Evolutionary conservation across 2,888 invertebrate genomes (phyloP).

Genomic region (Hypomecis atomaria): DNA sequence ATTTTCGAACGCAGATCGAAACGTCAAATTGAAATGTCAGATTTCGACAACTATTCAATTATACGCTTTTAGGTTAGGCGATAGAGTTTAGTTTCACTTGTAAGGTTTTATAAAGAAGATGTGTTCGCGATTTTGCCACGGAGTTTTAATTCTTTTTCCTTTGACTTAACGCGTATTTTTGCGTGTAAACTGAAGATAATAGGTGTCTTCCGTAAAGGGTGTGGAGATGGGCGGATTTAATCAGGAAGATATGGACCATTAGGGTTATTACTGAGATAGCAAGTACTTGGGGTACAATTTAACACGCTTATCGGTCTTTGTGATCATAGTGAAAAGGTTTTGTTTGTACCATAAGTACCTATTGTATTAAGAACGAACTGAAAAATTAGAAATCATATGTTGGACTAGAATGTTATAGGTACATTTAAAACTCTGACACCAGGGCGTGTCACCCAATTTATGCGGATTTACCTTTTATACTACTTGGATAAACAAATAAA

Average conservation of each 20-base stretch:
- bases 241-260: conserved; percentile 36
- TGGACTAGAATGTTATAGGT: too few relatives aligned
- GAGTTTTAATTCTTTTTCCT: not conserved
- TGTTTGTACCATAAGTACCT: not conserved
- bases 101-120: not conserved
- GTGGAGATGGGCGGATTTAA: conserved; percentile 37
- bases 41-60: not conserved
- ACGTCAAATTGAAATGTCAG: conserved; percentile 13
- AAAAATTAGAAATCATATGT: not conserved
- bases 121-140: not conserved
- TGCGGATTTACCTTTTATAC: too few relatives aligned
- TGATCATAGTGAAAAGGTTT: not conserved
- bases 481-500: too few relatives aligned
- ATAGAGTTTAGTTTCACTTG: conserved; percentile 22
- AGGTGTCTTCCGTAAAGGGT: conserved; percentile 23
- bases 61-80: not conserved
- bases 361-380: not conserved
- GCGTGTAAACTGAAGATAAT: conserved; percentile 18
- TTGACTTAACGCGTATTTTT: conserved; percentile 15
- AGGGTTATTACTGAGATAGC: conserved; percentile 27
- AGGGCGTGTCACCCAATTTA: too few relatives aligned
- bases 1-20: conserved; percentile 12
- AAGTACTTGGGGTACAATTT: conserved; percentile 17
- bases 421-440: too few relatives aligned
- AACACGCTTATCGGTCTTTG: conserved; percentile 5